Percentiles rank a stretch among this genome's conserved stretches.
Conservation (phyloP, 2,797 vertebrate species). For the Enteromius trimaculatus region DNA sequence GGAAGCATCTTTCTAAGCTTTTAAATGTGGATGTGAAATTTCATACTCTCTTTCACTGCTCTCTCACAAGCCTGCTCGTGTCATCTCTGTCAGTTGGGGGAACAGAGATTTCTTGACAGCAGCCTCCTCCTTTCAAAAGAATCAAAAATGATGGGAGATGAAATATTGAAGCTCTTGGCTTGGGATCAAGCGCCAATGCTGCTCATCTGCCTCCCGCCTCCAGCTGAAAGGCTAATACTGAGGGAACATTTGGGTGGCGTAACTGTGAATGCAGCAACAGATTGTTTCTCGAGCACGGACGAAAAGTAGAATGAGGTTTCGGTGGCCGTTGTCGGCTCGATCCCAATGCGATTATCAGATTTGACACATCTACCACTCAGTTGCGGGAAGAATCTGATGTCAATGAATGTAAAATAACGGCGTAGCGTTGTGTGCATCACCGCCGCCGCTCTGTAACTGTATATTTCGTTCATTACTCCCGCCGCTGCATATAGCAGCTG, state of each 20-base stretch:
- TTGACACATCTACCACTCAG: background rate
- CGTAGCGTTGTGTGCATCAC: slow-evolving; percentile 23
- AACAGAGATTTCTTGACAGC: slow-evolving; percentile 46
- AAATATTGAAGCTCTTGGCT: slow-evolving; percentile 56
- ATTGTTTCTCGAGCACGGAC: slow-evolving; percentile 42
- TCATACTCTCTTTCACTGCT: slow-evolving; percentile 44
- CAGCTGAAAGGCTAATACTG: slow-evolving; percentile 32
- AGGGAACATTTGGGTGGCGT: slow-evolving; percentile 42
- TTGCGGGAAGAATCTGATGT: background rate
- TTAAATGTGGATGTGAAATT: slow-evolving; percentile 33
- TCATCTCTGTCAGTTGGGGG: slow-evolving; percentile 20
- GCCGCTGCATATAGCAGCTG: slow-evolving; percentile 43
- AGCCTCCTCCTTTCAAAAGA: slow-evolving; percentile 48
- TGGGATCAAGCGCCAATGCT: slow-evolving; percentile 34
- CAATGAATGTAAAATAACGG: slow-evolving; percentile 18
- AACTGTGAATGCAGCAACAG: slow-evolving; percentile 47
- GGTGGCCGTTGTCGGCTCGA: background rate
- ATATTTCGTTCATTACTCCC: slow-evolving; percentile 26
- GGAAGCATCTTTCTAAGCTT: slow-evolving; percentile 48
- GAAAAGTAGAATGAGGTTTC: slow-evolving; percentile 8
- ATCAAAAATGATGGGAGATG: slow-evolving; percentile 55
- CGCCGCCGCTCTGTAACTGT: background rate
- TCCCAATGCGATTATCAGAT: slow-evolving; percentile 26
- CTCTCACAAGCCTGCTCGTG: slow-evolving; percentile 66
- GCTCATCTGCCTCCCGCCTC: slow-evolving; percentile 36